These are phyloP conservation scores for Sphyrna mokarran DNA, from an alignment of 2,113 vertebrate genomes.

Conservation along the genomic window DNA sequence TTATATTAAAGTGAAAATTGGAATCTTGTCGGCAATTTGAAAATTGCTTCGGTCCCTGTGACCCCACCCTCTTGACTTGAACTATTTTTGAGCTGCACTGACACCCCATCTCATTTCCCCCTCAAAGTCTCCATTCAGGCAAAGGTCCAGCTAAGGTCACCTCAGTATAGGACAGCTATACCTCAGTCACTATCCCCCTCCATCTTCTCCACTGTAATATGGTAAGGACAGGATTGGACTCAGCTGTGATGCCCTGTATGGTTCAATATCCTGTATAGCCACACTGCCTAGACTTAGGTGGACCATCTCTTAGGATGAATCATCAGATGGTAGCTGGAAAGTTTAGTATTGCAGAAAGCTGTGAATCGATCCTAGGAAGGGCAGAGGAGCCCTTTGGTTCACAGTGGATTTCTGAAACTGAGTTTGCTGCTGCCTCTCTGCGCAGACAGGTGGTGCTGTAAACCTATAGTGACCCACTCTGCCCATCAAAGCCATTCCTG, in stretches of 20 bases:
- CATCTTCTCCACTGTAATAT: neutral
- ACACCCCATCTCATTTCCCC: no score
- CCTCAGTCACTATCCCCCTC: no score
- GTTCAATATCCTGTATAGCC: neutral
- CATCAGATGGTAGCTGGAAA: neutral
- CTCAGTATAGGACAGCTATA: neutral
- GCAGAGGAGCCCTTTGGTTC: neutral
- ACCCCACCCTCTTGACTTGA: neutral
- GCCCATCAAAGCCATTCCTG: neutral
- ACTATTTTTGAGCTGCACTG: neutral
- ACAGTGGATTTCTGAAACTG: neutral
- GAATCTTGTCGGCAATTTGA: neutral
- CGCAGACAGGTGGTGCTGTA: neutral
- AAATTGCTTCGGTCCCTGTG: neutral
- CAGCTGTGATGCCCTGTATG: neutral
- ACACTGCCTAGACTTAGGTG: neutral
- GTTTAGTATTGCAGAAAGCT: neutral
- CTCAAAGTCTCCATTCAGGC: neutral
- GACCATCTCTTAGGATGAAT: neutral
- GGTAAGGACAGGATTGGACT: neutral
- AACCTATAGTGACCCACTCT: neutral
- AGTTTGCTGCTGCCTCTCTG: neutral
- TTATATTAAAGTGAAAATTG: slow-evolving; percentile 12
- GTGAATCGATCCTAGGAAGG: neutral
- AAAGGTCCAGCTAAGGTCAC: neutral